Evolutionary conservation across 2,888 invertebrate species (phyloP), one percentile per base, ranked within the genome.

Genomic region (Epicampocera succincta): DNA sequence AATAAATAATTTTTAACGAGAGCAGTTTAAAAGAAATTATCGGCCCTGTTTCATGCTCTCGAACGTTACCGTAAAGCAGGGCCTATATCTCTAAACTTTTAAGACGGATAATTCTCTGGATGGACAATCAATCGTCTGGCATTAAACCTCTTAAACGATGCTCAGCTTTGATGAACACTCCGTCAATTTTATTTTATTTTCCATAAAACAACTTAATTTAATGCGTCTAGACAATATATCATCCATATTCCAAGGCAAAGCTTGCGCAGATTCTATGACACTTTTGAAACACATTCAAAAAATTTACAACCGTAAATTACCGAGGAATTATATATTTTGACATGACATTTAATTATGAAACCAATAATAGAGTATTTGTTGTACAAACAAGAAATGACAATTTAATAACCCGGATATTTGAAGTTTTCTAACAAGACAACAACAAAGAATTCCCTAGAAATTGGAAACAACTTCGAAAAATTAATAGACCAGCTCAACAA

Each of bases 321-420:
- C 56, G 11, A 29, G 25, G 9, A 11, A 58, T 71, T 29, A 56
- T 42, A 61, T 80, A 68, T 80, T 72, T 66, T 72, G 76, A 72
- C 76, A 80, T 76, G 15, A 38, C 25, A 72, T 52, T 72, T 76
- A 72, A 71, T 54, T 66, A 76, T 61, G 33, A 40, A 71, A 63
- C 60, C 48, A 15, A 3, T 12, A 61, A 61, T 73, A 68, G 54
- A 38, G 63, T 54, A 48, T 75, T 66, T 68, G 17, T 44, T 40
- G 50, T 12, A 44, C 19, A 17, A 25, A 40, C 21, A 19, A 58
- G 3, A 60, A 71, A 58, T 48, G 60, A 38, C 48, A 69, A 33
- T 69, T 69, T 60, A 60, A 71, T 50, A 60, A 50, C 13, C 46
- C 48, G 40, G 13, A 1, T 29, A 44, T 33, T 17, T 8, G 25